Evolutionary conservation across 2,113 vertebrate genomes (phyloP), one percentile per base, ranked within the genome.

Genomic region (Salvelinus namaycush): DNA sequence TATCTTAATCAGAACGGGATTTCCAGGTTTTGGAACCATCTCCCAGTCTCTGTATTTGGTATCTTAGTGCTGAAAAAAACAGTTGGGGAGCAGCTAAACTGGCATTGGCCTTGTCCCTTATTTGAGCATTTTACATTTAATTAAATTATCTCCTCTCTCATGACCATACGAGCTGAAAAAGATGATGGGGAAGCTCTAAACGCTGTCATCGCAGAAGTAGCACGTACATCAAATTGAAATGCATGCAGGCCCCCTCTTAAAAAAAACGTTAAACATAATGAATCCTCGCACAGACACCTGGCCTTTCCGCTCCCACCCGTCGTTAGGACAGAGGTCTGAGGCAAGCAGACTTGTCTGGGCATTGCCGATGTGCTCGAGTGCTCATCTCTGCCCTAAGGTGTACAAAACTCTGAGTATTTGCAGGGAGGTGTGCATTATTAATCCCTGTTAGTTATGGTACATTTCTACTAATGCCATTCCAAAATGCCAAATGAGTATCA

Each of bases 231-330:
- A 74, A 18, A 49, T 20, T 14, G 22, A 73, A 74, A 87, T 49
- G 74, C 20, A 70, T 24, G 75, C 74, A 31, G 2, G 79, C 34
- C 77, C 83, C 74, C 81, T 82, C 73, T 81, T 84, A 65, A 64
- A 88, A 79, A 65, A 69, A 62, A n/a, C 74, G 79, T 77, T 75
- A 76, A 80, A 78, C 77, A 80, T 77, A 87, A 91, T 91, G 87
- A 89, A 88, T 86, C 78, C 85, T 79, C 71, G 79, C 79, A 81
- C 78, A 83, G 74, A 64, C 84, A 78, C 69, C 79, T 81, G 82
- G 74, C 77, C 68, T 76, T 84, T 68, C 76, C 2, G 1, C 67
- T 65, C 80, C 68, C 85, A 78, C 81, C 83, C 86, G 79, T 88
- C 82, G 76, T 85, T 86, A 79, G 77, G 79, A 69, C 73, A 62